Base-by-base conservation (phyloP, 2,113 vertebrate genomes). In the Xenus cinereus region DNA sequence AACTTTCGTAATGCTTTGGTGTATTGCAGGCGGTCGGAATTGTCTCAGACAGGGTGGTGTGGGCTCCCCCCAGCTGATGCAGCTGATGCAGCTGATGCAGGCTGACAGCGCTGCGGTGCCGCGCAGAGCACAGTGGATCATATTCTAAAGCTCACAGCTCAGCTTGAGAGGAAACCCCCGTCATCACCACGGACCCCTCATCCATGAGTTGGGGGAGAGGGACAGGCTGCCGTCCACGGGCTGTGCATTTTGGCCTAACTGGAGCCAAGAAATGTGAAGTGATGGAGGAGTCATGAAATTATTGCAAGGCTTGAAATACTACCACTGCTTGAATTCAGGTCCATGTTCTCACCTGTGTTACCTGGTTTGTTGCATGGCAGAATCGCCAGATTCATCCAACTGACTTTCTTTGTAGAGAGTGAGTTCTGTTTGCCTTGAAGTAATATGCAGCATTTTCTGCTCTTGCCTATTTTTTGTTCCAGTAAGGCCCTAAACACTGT, bases 111-210 rank as follows among this genome's bases (percentile, higher is more conserved):
- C 35, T 20, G 32, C 5, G 0, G 37, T 57, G n/a, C 84, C n/a
- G 41, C 27, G 72, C 57, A 63, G 45, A 75, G 46, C 85, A 24
- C 41, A 4, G 41, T 32, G 41, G 48, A 50, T 76, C 57, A 2
- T 68, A 5, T 13, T 53, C 50, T 66, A 15, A 60, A 77, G 53
- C 33, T 30, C 8, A 27, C 27, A 67, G 57, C 51, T 76, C 43
- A 45, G 71, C 66, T 20, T 27, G 82, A 63, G 53, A 59, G 60
- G 43, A 87, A 7, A 7, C 4, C 12, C 22, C 28, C 0, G 0
- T 21, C 43, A 41, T 24, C 46, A 13, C 35, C 82, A 27, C 74
- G 48, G 33, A 23, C 4, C 24, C 15, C 39, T 35, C 3, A 23
- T 48, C 45, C 4, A 2, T 41, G 30, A 75, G 75, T 71, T 82